These are phyloP conservation scores for Anagyrus pseudococci DNA, from an alignment of 2,888 invertebrate genomes.

Conservation along the genomic window DNA sequence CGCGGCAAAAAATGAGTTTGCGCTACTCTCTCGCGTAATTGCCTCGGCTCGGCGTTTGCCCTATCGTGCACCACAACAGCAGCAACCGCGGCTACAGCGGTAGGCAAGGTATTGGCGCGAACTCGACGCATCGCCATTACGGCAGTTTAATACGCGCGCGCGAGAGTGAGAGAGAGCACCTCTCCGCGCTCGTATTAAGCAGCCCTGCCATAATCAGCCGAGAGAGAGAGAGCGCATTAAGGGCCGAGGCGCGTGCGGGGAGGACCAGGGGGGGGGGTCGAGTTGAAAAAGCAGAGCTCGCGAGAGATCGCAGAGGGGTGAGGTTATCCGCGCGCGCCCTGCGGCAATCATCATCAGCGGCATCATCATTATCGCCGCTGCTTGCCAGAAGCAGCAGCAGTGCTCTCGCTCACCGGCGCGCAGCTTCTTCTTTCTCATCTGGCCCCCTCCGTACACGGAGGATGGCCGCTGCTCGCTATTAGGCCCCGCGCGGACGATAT, in stretches of 20 bases:
- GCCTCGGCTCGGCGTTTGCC: conserved; percentile 5
- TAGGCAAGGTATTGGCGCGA: not conserved
- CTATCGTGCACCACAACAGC: too few relatives aligned
- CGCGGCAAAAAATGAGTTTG: conserved; percentile 10
- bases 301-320: conserved; percentile 4
- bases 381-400: conserved; percentile 43
- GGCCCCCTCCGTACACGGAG: conserved; percentile 38
- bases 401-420: conserved; percentile 23
- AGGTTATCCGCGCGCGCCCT: conserved; percentile 17
- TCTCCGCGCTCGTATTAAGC: too few relatives aligned
- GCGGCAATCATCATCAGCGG: conserved; percentile 56
- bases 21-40: conserved; percentile 10
- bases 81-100: too few relatives aligned
- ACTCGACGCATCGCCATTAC: conserved; percentile 15
- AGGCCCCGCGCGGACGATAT: conserved; percentile 50
- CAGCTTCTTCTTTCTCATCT: conserved; percentile 30
- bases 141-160: conserved; percentile 32
- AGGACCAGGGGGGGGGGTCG: too few relatives aligned
- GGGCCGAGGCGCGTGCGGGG: conserved; percentile 38
- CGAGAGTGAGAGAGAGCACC: conserved; percentile 45
- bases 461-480: conserved; percentile 50
- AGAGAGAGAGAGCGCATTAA: conserved; percentile 43
- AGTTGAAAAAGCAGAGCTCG: not conserved
- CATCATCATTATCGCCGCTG: conserved; percentile 58
- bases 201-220: conserved; percentile 45